Evolutionary conservation across 2,888 invertebrate genomes (phyloP).

Genomic region (Esperia sulphurella): DNA sequence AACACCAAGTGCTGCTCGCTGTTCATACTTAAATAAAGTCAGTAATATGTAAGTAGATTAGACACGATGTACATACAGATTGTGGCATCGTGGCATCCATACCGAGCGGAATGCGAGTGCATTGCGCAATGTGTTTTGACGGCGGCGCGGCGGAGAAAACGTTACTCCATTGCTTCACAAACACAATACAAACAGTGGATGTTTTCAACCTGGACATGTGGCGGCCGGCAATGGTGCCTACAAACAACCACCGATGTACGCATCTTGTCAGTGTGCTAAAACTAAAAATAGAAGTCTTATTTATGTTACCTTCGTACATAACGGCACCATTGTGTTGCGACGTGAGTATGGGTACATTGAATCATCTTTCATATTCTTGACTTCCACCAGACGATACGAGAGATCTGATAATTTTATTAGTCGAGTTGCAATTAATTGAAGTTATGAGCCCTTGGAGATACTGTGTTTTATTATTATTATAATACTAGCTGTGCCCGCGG

Average conservation of each 20-base stretch:
- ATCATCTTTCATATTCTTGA: not conserved
- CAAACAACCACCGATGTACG: not conserved
- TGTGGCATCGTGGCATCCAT: constrained; percentile 41
- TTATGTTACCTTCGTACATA: not conserved
- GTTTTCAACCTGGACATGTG: constrained; percentile 5
- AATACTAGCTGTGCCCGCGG: no score
- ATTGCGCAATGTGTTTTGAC: constrained; percentile 68
- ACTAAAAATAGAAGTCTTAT: not conserved
- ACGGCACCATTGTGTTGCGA: not conserved
- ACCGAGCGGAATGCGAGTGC: constrained; percentile 51
- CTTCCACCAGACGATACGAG: not conserved
- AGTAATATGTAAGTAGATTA: not conserved
- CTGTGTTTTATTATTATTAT: no score
- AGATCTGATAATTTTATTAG: not conserved
- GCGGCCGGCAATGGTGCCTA: not conserved
- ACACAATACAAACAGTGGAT: constrained; percentile 5
- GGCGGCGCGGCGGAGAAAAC: constrained; percentile 28
- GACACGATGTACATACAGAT: not conserved
- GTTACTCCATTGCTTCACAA: constrained; percentile 40
- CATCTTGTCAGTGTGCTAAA: not conserved
- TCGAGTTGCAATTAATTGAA: not conserved
- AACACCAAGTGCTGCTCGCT: no score
- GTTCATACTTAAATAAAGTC: constrained; percentile 15
- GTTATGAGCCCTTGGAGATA: not conserved
- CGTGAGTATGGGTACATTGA: not conserved